phyloP scores from a whole-genome alignment of 2,113 vertebrate genomes.

The Formicarius rufipectus region DNA sequence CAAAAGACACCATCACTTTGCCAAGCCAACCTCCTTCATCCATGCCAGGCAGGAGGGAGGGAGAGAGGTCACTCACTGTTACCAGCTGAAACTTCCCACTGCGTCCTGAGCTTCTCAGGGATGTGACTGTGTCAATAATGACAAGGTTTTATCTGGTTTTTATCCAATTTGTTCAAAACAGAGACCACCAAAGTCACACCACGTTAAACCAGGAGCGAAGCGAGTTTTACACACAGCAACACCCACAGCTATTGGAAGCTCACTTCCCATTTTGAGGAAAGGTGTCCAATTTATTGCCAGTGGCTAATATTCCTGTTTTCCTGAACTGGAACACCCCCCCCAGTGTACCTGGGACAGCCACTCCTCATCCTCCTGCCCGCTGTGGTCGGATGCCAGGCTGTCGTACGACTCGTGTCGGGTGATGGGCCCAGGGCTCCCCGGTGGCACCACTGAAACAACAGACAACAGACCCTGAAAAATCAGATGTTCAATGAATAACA shows the following conservation, averaged over 20 bases:
- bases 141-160: neutral
- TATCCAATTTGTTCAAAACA: neutral
- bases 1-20: neutral
- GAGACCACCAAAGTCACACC: neutral
- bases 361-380: slow-evolving; percentile 93
- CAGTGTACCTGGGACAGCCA: slow-evolving; percentile 95
- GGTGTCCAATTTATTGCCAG: neutral
- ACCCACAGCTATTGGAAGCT: neutral
- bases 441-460: slow-evolving; percentile 81
- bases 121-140: neutral
- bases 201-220: accelerated
- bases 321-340: neutral
- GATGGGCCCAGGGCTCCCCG: slow-evolving; percentile 90
- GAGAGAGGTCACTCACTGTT: neutral
- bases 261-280: neutral
- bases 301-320: accelerated
- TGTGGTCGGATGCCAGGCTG: slow-evolving; percentile 92
- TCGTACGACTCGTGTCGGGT: slow-evolving; percentile 92
- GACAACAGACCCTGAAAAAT: neutral
- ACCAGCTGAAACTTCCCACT: neutral
- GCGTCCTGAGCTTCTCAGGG: neutral
- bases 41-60: neutral
- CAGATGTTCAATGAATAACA: neutral
- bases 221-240: neutral
- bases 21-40: neutral